These are phyloP conservation scores for Schizopygopsis pylzovi DNA, from an alignment of 2,797 vertebrate species.

Conservation along the genomic window DNA sequence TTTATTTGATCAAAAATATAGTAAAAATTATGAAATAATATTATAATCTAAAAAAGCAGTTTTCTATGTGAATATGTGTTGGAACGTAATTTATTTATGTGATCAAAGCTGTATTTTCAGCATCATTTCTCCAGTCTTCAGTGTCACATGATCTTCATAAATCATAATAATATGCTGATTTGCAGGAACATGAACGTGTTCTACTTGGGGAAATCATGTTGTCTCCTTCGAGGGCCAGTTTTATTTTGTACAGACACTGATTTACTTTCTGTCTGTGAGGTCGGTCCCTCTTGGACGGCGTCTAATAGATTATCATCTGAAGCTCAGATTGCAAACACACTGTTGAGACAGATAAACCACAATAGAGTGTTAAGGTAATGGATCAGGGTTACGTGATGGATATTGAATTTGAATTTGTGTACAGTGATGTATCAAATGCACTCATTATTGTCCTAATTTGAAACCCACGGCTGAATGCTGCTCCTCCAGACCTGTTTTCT, in stretches of 20 bases:
- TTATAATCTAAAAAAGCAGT: too few species aligned
- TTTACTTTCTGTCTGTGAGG: background rate
- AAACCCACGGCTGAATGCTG: constrained; percentile 5
- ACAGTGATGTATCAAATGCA: background rate
- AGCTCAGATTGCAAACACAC: background rate
- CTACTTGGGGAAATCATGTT: background rate
- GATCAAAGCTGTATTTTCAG: background rate
- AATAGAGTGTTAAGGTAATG: background rate
- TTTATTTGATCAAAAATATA: too few species aligned
- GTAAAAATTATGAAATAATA: too few species aligned
- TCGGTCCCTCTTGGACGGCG: background rate
- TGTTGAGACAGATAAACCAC: background rate
- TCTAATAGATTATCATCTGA: background rate
- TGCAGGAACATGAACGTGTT: background rate
- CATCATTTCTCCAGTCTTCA: background rate
- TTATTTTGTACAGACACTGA: background rate
- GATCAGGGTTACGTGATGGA: background rate
- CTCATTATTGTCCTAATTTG: background rate
- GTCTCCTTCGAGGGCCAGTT: background rate
- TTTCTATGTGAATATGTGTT: too few species aligned
- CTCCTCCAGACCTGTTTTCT: constrained; percentile 88
- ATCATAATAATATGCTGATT: background rate
- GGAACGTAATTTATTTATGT: too few species aligned
- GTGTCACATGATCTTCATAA: background rate
- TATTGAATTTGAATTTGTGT: constrained; percentile 4